Percentiles rank a stretch among this genome's conserved stretches.
Evolutionary conservation across 2,888 invertebrate species (phyloP).

Genomic region (Gerris lacustris): DNA sequence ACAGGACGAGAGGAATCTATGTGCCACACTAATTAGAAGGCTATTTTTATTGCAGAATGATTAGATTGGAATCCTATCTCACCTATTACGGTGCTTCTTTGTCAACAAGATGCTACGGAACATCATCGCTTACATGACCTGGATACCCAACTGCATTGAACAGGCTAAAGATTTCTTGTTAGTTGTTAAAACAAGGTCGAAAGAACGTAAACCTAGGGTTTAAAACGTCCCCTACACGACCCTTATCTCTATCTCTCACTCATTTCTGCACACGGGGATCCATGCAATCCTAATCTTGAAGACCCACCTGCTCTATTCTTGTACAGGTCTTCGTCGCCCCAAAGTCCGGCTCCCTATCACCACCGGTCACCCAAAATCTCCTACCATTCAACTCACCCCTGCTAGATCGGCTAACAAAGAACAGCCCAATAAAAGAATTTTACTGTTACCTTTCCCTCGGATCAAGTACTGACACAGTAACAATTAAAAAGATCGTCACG

Average conservation of each 20-base stretch:
- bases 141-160: too few species aligned
- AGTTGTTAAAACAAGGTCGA: neutral
- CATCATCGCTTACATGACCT: too few species aligned
- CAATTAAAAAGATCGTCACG: neutral
- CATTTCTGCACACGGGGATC: neutral
- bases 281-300: neutral
- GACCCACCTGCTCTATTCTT: neutral
- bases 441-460: neutral
- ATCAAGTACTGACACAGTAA: neutral
- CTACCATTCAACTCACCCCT: neutral
- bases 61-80: too few species aligned
- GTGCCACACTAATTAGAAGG: too few species aligned
- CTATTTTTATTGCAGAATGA: too few species aligned
- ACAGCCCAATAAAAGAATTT: neutral
- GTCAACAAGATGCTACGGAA: too few species aligned
- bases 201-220: neutral
- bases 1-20: too few species aligned
- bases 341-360: neutral
- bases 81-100: too few species aligned
- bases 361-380: neutral
- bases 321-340: neutral
- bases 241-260: neutral
- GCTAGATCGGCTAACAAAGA: neutral
- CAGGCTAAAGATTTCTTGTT: neutral
- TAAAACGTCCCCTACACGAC: neutral